Conservation (phyloP, 2,113 vertebrate genomes). For the Chloebia gouldiae region DNA sequence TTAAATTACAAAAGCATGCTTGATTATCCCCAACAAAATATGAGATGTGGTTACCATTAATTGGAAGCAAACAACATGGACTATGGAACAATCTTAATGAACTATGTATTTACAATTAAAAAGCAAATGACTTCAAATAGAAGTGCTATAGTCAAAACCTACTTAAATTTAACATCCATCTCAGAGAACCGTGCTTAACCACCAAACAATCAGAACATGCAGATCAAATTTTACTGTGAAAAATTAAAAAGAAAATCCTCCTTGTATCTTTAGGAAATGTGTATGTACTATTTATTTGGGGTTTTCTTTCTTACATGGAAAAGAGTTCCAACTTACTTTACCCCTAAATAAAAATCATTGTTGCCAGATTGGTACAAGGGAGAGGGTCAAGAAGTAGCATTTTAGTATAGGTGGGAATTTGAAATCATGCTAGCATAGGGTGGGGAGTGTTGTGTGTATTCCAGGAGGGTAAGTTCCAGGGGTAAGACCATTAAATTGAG, state of each 20-base stretch:
- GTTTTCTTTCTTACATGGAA: background rate
- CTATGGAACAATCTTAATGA: constrained; percentile 31
- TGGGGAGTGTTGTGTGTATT: constrained; percentile 60
- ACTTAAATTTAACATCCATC: constrained; percentile 52
- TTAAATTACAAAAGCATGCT: constrained; percentile 73
- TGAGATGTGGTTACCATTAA: constrained; percentile 62
- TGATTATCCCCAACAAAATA: constrained; percentile 56
- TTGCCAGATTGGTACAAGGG: constrained; percentile 86
- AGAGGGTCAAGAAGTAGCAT: constrained; percentile 74
- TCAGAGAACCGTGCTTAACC: constrained; percentile 72
- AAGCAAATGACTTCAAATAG: constrained; percentile 20
- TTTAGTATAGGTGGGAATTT: constrained; percentile 81
- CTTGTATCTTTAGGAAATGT: constrained; percentile 35
- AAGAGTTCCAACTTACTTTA: constrained; percentile 15
- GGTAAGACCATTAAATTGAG: constrained; percentile 71
- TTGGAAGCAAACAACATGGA: constrained; percentile 64
- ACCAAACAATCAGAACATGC: constrained; percentile 72
- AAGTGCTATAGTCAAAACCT: background rate
- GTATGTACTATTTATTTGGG: background rate
- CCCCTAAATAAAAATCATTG: constrained; percentile 58
- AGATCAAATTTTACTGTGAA: constrained; percentile 50
- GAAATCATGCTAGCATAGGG: constrained; percentile 79
- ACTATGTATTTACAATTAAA: constrained; percentile 30
- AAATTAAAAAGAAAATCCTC: constrained; percentile 17
- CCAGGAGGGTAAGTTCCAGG: constrained; percentile 76